Percentiles rank a stretch among this genome's conserved stretches.
phyloP scores from a whole-genome alignment of 1,140 invertebrate genomes.

The Drosophila malerkotliana region DNA sequence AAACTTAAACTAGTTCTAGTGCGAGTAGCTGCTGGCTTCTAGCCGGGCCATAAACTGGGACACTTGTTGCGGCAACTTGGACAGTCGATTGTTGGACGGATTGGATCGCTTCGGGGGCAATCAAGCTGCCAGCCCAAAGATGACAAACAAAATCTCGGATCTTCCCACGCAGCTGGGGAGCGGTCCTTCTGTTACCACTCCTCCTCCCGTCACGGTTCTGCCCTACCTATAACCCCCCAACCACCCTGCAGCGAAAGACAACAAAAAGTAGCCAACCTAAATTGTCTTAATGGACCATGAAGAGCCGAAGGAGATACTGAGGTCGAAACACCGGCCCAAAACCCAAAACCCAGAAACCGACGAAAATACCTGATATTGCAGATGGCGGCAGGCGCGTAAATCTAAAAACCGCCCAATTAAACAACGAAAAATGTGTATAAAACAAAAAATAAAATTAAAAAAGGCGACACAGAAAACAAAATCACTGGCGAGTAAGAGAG shows the following conservation, averaged over 20 bases:
- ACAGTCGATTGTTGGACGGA: constrained; percentile 30
- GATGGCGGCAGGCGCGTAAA: constrained; percentile 68
- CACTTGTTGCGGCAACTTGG: constrained; percentile 74
- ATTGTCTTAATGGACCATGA: constrained; percentile 81
- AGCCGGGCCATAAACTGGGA: constrained; percentile 67
- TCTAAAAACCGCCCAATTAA: constrained; percentile 72
- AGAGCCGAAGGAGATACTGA: constrained; percentile 49
- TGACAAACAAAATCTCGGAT: constrained; percentile 35
- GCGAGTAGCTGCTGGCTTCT: constrained; percentile 35
- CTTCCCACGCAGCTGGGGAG: constrained; percentile 65
- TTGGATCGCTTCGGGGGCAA: constrained; percentile 30
- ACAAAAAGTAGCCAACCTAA: constrained; percentile 67
- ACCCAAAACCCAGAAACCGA: constrained; percentile 1
- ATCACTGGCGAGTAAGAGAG: constrained; percentile 19
- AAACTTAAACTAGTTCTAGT: constrained; percentile 80
- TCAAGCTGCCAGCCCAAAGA: constrained; percentile 56
- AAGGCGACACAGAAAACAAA: constrained; percentile 51
- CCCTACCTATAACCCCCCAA: background rate
- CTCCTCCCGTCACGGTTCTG: constrained; percentile 17
- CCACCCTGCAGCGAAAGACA: background rate
- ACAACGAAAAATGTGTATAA: constrained; percentile 36
- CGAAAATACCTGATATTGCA: constrained; percentile 33
- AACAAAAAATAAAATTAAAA: constrained; percentile 34
- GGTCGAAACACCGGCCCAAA: constrained; percentile 3
- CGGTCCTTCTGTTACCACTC: background rate